Evolutionary conservation across 1,140 invertebrate species (phyloP), one percentile per base, ranked within the genome.

Genomic region (Zophobas atratus): DNA sequence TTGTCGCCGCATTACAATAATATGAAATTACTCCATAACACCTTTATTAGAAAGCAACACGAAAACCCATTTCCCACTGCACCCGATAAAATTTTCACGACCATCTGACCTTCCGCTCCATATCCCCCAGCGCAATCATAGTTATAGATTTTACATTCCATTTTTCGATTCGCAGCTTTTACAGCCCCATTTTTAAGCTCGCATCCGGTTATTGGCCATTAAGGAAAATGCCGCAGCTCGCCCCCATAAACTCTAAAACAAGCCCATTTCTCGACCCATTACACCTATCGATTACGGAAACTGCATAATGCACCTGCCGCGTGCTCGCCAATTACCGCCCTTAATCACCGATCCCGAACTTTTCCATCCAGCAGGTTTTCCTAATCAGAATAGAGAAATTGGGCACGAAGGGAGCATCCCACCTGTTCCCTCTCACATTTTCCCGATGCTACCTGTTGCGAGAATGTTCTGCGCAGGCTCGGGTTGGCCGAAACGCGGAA

Each of bases 391-490:
- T 8, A 32, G 36, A 20, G 39, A 57, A 46, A 75, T 20, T 36
- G 73, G 1, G 34, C 34, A 67, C 43, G 8, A 35, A 49, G 67
- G 43, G 48, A 41, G 49, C 67, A 77, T 71, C 76, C 63, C 70
- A 71, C 76, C 67, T 70, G 63, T 71, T 71, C 49, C 70, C 48
- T 34, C 48, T 53, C 75, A 49, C 53, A 51, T 38, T 46, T 71
- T 71, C 57, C 32, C 38, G 8, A 57, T 41, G 76, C 76, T 77
- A 77, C 76, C 76, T 77, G 76, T 77, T 77, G 76, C 76, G 56
- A 77, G 56, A 72, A 34, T 56, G 32, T 41, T 55, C 51, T 6
- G 56, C 63, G 67, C 70, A 55, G 48, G 20, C 20, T 60, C 35
- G 33, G 6, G 33, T 60, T 48, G 41, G n/a, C 56, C 72, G 49